phyloP scores from a whole-genome alignment of 2,888 invertebrate species.

The Callosobruchus maculatus region DNA sequence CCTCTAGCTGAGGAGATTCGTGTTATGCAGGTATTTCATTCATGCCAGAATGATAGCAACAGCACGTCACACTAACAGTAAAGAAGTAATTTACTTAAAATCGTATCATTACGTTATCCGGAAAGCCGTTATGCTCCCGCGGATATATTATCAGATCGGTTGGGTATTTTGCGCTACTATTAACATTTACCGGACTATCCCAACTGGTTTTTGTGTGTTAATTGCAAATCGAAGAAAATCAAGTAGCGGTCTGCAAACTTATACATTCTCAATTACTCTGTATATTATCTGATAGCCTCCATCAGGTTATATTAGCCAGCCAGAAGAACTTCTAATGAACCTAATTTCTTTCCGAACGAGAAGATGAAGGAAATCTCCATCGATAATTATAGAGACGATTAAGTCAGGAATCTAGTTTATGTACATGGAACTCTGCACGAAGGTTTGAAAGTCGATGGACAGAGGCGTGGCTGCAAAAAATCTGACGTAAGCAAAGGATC shows the following conservation, averaged over 20 bases:
- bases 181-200: not conserved
- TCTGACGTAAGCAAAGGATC: too few species aligned
- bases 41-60: not conserved
- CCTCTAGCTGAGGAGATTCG: not conserved
- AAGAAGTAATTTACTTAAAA: not conserved
- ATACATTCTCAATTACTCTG: not conserved
- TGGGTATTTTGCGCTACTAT: not conserved
- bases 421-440: not conserved
- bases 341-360: not conserved
- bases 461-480: too few species aligned
- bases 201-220: not conserved
- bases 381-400: conserved; percentile 10
- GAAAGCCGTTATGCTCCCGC: not conserved
- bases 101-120: not conserved
- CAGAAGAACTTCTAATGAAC: not conserved
- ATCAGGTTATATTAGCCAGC: not conserved
- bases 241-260: not conserved
- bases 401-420: conserved; percentile 4
- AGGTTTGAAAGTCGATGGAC: too few species aligned
- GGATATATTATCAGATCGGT: not conserved
- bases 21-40: not conserved
- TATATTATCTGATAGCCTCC: not conserved
- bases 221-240: not conserved
- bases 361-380: conserved; percentile 10
- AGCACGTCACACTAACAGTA: not conserved